These are phyloP conservation scores for Egretta garzetta DNA, from an alignment of 2,113 vertebrate genomes.

Conservation along the genomic window DNA sequence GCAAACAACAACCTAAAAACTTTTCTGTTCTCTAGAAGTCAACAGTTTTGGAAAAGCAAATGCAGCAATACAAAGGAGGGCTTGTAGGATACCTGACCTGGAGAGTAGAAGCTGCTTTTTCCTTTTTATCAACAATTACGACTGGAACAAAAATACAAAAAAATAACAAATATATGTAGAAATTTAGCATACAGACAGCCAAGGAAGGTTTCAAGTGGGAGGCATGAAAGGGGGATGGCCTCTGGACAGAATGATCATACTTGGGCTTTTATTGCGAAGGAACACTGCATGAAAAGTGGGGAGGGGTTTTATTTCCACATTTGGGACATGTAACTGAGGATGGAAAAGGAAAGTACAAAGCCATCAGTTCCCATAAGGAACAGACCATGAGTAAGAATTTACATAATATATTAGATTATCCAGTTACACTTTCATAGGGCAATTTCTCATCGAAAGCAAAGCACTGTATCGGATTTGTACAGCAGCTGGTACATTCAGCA, in stretches of 20 bases:
- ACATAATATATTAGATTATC: background rate
- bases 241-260: background rate
- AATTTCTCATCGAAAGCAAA: background rate
- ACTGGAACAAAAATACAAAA: background rate
- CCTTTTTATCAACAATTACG: background rate
- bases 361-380: background rate
- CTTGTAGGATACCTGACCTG: background rate
- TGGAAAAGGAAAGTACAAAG: background rate
- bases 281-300: background rate
- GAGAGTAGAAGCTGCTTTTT: background rate
- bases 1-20: background rate
- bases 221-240: background rate
- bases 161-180: background rate
- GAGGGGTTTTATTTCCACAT: background rate
- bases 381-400: background rate
- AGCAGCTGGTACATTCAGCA: background rate
- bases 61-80: background rate
- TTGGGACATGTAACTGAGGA: background rate
- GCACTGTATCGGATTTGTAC: background rate
- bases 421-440: background rate
- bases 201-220: background rate
- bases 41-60: background rate
- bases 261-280: background rate
- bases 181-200: background rate
- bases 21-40: background rate